These are phyloP conservation scores for Laothoe populi DNA, from an alignment of 2,888 invertebrate genomes.

Conservation along the genomic window DNA sequence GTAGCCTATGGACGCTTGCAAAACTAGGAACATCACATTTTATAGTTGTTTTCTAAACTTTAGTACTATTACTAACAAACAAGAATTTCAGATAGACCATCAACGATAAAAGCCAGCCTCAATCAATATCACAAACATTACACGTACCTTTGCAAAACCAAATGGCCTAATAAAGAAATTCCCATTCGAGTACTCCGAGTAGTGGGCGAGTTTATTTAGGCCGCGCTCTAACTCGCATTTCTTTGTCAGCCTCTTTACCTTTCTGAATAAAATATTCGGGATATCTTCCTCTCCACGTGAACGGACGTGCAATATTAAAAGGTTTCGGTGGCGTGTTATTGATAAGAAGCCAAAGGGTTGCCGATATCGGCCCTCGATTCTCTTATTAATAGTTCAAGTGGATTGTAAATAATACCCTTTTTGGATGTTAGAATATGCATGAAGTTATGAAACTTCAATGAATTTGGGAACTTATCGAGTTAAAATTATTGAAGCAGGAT, in stretches of 20 bases:
- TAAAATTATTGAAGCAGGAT: neutral
- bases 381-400: slow-evolving; percentile 46
- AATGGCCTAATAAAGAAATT: neutral
- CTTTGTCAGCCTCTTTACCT: slow-evolving; percentile 81
- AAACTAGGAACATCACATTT: too few species aligned
- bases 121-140: neutral
- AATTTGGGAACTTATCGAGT: neutral
- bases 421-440: neutral
- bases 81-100: too few species aligned
- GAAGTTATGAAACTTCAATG: slow-evolving; percentile 9
- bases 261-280: slow-evolving; percentile 79
- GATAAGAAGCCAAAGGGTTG: slow-evolving; percentile 54
- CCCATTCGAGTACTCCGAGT: slow-evolving; percentile 48
- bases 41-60: too few species aligned
- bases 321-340: slow-evolving; percentile 58
- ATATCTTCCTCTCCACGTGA: slow-evolving; percentile 65
- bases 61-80: too few species aligned
- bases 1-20: too few species aligned
- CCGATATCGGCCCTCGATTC: slow-evolving; percentile 47
- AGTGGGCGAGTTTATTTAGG: slow-evolving; percentile 71
- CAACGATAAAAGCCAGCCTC: too few species aligned
- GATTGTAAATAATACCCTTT: slow-evolving; percentile 26
- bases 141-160: neutral
- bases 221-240: slow-evolving; percentile 75
- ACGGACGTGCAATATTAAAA: slow-evolving; percentile 67